Evolutionary conservation across 2,797 vertebrate genomes (phyloP).

Genomic region (Aplochiton taeniatus): DNA sequence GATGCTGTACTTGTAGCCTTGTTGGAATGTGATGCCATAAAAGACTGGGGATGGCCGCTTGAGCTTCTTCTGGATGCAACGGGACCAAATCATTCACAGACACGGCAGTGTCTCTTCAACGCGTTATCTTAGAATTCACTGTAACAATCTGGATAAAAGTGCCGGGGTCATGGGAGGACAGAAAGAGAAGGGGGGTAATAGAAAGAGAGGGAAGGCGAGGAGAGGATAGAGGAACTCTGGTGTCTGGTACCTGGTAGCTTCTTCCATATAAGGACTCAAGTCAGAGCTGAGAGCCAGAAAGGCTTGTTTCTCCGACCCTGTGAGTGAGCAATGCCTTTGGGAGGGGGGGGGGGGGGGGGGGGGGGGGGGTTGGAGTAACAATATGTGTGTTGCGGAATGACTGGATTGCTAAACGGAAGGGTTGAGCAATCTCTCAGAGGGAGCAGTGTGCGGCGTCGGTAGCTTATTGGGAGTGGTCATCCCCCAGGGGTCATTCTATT

Average conservation of each 20-base stretch:
- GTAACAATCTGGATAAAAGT: slow-evolving; percentile 26
- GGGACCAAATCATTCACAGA: slow-evolving; percentile 17
- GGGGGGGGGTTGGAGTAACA: slow-evolving; percentile 25
- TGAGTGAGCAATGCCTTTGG: slow-evolving; percentile 55
- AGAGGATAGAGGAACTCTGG: neutral
- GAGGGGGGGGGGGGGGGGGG: neutral
- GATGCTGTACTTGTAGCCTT: slow-evolving; percentile 28
- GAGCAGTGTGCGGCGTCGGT: slow-evolving; percentile 11
- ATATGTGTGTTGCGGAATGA: slow-evolving; percentile 14
- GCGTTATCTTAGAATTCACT: slow-evolving; percentile 9
- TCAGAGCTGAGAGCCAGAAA: slow-evolving; percentile 52
- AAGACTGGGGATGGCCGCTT: slow-evolving; percentile 28
- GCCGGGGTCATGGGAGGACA: neutral
- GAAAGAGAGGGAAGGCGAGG: neutral
- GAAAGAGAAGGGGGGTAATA: slow-evolving; percentile 5
- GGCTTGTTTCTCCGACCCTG: slow-evolving; percentile 52
- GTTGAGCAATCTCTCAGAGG: slow-evolving; percentile 13
- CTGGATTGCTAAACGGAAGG: slow-evolving; percentile 18
- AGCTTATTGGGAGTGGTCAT: neutral
- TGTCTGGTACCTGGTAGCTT: slow-evolving; percentile 60
- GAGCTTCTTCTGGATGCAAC: neutral
- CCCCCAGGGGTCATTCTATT: neutral
- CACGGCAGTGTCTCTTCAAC: slow-evolving; percentile 13
- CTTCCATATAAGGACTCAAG: slow-evolving; percentile 71
- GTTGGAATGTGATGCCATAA: slow-evolving; percentile 51